A percentile compares a stretch with the other conserved stretches of the same genome.
Evolutionary conservation across 92 coral and sea anemone species (phyloP).

Genomic region (Porites rus): DNA sequence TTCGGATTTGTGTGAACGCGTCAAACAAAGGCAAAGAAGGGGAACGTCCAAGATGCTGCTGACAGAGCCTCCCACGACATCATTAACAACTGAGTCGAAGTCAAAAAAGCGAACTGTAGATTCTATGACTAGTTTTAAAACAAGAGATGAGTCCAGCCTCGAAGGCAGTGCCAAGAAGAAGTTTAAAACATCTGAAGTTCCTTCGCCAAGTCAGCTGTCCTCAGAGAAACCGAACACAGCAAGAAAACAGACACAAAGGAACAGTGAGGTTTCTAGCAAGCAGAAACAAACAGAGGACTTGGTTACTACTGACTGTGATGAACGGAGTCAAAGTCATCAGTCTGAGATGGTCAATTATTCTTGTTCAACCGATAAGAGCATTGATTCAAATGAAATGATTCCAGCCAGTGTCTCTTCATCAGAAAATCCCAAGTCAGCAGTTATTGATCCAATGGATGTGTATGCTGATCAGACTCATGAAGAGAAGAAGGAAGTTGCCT

Average conservation of each 20-base stretch:
- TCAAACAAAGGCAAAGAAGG: conserved; percentile 53
- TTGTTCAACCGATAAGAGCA: background rate
- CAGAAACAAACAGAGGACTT: background rate
- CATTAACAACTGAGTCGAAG: background rate
- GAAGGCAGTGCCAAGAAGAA: conserved; percentile 30
- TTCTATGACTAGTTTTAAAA: background rate
- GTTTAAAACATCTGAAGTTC: background rate
- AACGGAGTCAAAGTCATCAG: background rate
- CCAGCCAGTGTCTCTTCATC: conserved; percentile 64
- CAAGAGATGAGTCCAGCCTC: background rate
- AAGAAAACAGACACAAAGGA: background rate
- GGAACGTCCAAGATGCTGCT: conserved; percentile 2
- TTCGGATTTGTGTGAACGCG: conserved; percentile 58
- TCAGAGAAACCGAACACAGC: background rate
- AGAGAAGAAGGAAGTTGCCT: background rate
- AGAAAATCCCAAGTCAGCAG: conserved; percentile 18
- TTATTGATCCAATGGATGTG: conserved; percentile 67
- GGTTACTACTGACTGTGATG: background rate
- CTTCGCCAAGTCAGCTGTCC: background rate
- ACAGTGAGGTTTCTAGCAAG: background rate
- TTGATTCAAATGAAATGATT: conserved; percentile 44
- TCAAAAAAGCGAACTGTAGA: conserved; percentile 29
- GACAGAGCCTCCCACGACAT: conserved; percentile 14
- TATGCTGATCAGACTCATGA: conserved; percentile 3
- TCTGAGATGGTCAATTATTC: background rate